phyloP scores from a whole-genome alignment of 2,888 invertebrate species.

The Carabus problematicus region DNA sequence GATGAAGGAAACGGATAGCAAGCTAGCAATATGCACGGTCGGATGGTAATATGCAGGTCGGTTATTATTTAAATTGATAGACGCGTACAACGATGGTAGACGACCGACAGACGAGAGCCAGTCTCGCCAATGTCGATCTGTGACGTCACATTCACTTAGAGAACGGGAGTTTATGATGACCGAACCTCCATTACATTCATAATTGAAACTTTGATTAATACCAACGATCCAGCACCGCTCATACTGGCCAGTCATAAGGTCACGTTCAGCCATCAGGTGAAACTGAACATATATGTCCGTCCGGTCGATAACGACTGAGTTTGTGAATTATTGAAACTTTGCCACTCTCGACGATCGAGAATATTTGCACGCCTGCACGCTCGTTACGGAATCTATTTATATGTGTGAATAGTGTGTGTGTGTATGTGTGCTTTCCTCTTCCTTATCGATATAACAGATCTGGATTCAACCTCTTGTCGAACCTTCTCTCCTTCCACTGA shows the following conservation, averaged over 20 bases:
- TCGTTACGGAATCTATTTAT: no score
- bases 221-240: slow-evolving; percentile 15
- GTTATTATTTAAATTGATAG: slow-evolving; percentile 40
- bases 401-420: no score
- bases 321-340: slow-evolving; percentile 41
- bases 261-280: slow-evolving; percentile 2
- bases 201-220: slow-evolving; percentile 51
- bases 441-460: no score
- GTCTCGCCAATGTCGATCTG: neutral
- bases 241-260: neutral
- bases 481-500: no score
- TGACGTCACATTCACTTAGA: neutral
- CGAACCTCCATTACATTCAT: slow-evolving; percentile 49
- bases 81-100: neutral
- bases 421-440: no score
- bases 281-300: slow-evolving; percentile 12
- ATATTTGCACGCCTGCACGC: slow-evolving; percentile 23
- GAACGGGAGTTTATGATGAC: slow-evolving; percentile 47
- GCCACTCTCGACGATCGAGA: slow-evolving; percentile 18
- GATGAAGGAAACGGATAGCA: neutral
- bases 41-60: neutral
- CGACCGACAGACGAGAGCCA: neutral
- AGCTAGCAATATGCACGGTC: neutral
- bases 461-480: no score
- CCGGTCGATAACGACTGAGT: slow-evolving; percentile 35